A percentile compares a stretch with the other conserved stretches of the same genome.
Conservation (phyloP, 2,888 invertebrate genomes). For the Autographa pulchrina region DNA sequence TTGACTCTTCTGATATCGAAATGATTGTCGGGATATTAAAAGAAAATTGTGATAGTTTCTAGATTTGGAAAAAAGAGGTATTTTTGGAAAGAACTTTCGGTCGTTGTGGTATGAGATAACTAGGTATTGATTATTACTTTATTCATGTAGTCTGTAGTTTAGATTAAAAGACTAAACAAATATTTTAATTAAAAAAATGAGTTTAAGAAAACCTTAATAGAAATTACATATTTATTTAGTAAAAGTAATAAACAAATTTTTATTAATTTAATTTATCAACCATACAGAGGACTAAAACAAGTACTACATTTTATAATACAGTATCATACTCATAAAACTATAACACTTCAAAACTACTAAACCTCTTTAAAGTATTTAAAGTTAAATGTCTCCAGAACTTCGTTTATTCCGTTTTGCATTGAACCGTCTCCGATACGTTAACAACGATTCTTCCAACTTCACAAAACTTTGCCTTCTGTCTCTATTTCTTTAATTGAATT, state of each 20-base stretch:
- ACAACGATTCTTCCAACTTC: slow-evolving; percentile 38
- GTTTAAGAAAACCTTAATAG: no score
- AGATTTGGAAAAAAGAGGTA: not conserved
- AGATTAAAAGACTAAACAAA: no score
- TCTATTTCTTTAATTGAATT: slow-evolving; percentile 43
- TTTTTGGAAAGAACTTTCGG: not conserved
- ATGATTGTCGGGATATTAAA: slow-evolving; percentile 13
- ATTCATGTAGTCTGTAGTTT: no score
- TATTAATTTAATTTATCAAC: no score
- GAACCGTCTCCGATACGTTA: slow-evolving; percentile 30
- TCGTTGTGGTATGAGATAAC: not conserved
- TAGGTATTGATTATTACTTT: no score
- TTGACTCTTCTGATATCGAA: slow-evolving; percentile 41
- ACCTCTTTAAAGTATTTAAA: not conserved
- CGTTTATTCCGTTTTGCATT: slow-evolving; percentile 30
- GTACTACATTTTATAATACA: no score
- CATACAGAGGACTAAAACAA: no score
- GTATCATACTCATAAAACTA: not conserved
- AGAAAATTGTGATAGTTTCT: not conserved
- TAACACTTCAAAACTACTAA: not conserved
- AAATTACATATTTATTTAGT: no score
- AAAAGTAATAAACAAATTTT: no score
- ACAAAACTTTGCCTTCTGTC: slow-evolving; percentile 31
- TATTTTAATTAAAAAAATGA: no score
- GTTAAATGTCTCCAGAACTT: slow-evolving; percentile 7